Conservation (phyloP, 2,888 invertebrate genomes). For the Neuroscelio doddi region DNA sequence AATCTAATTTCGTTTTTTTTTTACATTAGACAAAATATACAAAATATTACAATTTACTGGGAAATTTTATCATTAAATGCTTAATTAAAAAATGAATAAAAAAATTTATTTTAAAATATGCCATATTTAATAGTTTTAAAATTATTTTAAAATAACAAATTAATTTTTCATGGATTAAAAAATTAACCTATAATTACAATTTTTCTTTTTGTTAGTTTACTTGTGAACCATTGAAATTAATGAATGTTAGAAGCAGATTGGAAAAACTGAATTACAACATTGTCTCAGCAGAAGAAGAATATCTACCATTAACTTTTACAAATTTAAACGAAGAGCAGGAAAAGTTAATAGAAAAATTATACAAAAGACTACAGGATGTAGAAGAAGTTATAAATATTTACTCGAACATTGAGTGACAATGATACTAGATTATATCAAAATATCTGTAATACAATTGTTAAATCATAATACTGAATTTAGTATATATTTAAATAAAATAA, state of each 20-base stretch:
- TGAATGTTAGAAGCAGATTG: constrained; percentile 73
- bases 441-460: background rate
- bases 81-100: too few species aligned
- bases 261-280: constrained; percentile 72
- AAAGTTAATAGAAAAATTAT: constrained; percentile 71
- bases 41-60: too few species aligned
- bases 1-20: too few species aligned
- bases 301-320: constrained; percentile 72
- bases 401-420: constrained; percentile 73
- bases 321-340: constrained; percentile 74
- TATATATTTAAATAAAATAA: background rate
- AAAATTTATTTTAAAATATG: too few species aligned
- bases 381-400: constrained; percentile 76
- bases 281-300: constrained; percentile 72
- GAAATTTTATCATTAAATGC: too few species aligned
- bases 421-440: constrained; percentile 5
- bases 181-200: too few species aligned
- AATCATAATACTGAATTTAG: background rate
- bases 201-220: constrained; percentile 74
- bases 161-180: too few species aligned
- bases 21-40: too few species aligned
- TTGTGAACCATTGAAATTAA: constrained; percentile 73
- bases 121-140: too few species aligned
- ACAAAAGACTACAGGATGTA: constrained; percentile 74
- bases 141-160: too few species aligned